Base-by-base conservation (phyloP, 1,140 invertebrate genomes). In the Drosophila micromelanica region DNA sequence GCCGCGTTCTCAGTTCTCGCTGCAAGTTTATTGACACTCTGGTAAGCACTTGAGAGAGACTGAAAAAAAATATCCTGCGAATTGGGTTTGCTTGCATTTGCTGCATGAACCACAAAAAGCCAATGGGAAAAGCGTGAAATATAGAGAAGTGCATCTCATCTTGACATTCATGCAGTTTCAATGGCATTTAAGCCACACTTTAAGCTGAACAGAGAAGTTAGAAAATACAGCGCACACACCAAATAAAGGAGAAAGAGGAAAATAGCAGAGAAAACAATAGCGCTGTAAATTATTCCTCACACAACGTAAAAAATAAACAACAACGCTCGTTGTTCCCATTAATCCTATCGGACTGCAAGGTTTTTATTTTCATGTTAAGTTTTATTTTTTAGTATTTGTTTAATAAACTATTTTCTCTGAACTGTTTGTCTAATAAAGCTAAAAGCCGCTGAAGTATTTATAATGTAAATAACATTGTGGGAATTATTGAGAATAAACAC, bases 1-100 rank as follows among this genome's bases (percentile, higher is more conserved):
- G 42, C 38, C 40, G 40, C 67, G 32, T 49, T 40, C 37, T 17
- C 45, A 56, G 52, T 30, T 76, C 40, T 38, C 27, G 64, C 57
- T 49, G 48, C 57, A 27, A 42, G 43, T 71, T 71, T 64, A 64
- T 71, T 71, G 62, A 67, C 62, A 65, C 62, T 51, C 37, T 54
- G 37, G 23, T 11, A 57, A 59, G 6, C 12, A 55, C 59, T 54
- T 40, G 15, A 59, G 32, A 15, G 54, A 13, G 0, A 12, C 4
- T 27, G n/a, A 30, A 43, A 56, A 35, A 15, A 30, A 11, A 11
- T 9, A 13, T 60, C 7, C 23, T 73, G 56, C 32, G 72, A 82
- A 82, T 82, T 72, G 62, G 68, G 65, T 74, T 79, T 85, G 52
- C 64, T 63, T 76, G 55, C 61, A 76, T 45, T 69, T 65, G 37